Percentiles rank a stretch among this genome's conserved stretches.
Evolutionary conservation across 2,888 invertebrate genomes (phyloP).

Genomic region (Melanostoma scalare): DNA sequence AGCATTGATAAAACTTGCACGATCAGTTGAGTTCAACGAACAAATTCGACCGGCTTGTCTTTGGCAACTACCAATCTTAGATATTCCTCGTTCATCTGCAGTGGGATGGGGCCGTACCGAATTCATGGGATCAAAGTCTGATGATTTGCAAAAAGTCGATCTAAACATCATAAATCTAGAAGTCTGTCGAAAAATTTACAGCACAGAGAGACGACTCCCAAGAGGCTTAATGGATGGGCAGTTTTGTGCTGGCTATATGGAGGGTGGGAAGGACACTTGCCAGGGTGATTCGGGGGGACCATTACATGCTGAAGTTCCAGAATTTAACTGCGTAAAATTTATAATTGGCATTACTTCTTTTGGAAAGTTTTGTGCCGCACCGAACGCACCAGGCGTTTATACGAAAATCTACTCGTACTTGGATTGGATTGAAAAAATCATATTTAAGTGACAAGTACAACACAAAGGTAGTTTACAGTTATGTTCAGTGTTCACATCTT

Average conservation of each 20-base stretch:
- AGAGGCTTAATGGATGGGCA: constrained; percentile 81
- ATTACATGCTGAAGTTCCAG: constrained; percentile 78
- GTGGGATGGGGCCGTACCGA: constrained; percentile 81
- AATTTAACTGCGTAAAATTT: constrained; percentile 80
- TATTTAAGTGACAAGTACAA: constrained; percentile 71
- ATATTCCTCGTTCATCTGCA: constrained; percentile 77
- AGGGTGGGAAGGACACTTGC: constrained; percentile 81
- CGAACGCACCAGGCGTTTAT: constrained; percentile 80
- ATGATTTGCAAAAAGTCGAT: constrained; percentile 80
- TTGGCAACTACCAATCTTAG: constrained; percentile 79
- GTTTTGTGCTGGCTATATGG: constrained; percentile 82
- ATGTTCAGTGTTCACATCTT: too few species aligned
- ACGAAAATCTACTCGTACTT: constrained; percentile 79
- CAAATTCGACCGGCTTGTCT: constrained; percentile 81
- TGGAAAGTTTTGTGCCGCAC: constrained; percentile 80
- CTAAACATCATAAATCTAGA: constrained; percentile 78
- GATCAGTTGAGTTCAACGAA: constrained; percentile 76
- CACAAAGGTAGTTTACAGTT: too few species aligned
- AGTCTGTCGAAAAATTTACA: constrained; percentile 78
- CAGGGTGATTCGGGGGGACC: constrained; percentile 82
- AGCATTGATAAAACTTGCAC: constrained; percentile 83
- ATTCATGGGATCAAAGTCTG: constrained; percentile 79
- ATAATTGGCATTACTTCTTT: constrained; percentile 81
- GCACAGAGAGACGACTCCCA: constrained; percentile 78
- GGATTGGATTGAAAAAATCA: constrained; percentile 81